Conservation (phyloP, 2,888 invertebrate genomes). For the Hypomecis atomaria region DNA sequence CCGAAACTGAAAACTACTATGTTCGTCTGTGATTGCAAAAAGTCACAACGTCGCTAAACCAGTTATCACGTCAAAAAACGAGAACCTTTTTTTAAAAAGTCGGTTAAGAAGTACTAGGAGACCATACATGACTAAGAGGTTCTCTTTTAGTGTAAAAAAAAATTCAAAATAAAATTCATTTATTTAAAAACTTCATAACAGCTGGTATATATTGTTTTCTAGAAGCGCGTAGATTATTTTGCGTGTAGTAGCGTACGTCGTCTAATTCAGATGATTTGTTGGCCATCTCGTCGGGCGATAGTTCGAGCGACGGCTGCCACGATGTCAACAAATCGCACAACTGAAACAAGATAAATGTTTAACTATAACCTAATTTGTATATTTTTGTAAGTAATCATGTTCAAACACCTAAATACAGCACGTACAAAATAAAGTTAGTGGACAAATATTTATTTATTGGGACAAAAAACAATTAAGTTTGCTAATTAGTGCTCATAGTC, state of each 20-base stretch:
- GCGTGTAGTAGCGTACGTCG: slow-evolving; percentile 78
- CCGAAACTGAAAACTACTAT: too few species aligned
- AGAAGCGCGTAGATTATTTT: slow-evolving; percentile 85
- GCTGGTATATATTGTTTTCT: slow-evolving; percentile 89
- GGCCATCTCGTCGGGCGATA: slow-evolving; percentile 55
- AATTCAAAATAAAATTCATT: slow-evolving; percentile 3
- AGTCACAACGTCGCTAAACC: too few species aligned
- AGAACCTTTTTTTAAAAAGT: neutral
- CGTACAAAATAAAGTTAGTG: too few species aligned
- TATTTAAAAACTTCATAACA: slow-evolving; percentile 71
- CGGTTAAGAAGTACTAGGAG: neutral
- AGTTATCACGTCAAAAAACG: too few species aligned
- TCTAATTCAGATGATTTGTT: slow-evolving; percentile 36
- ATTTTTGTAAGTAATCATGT: too few species aligned
- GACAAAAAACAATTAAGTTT: too few species aligned
- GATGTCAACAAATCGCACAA: slow-evolving; percentile 61
- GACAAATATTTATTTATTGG: too few species aligned
- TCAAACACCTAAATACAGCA: too few species aligned
- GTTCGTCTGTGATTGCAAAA: too few species aligned
- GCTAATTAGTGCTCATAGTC: too few species aligned
- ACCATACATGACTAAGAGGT: neutral
- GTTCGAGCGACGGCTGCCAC: slow-evolving; percentile 65
- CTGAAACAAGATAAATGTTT: slow-evolving; percentile 50
- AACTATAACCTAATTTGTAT: too few species aligned
- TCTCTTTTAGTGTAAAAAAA: neutral